Evolutionary conservation across 2,113 vertebrate genomes (phyloP), one percentile per base, ranked within the genome.

Genomic region (Uropsilus gracilis): DNA sequence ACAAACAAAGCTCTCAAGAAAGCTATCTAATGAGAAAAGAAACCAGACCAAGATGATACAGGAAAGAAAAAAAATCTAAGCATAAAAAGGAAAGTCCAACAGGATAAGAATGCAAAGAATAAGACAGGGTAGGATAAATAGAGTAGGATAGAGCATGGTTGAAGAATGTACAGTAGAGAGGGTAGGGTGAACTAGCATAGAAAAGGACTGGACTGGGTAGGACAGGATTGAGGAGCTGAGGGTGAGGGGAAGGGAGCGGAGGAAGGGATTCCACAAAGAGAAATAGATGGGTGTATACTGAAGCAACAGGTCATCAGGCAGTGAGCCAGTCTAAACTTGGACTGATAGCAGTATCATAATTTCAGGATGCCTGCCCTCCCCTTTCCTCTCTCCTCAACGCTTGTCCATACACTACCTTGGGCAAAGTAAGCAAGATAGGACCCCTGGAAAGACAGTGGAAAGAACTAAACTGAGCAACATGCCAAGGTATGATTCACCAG

Each of bases 201-300:
- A n/a, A n/a, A n/a, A n/a, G n/a, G n/a, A n/a, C n/a, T n/a, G n/a
- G n/a, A n/a, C n/a, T n/a, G n/a, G n/a, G n/a, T n/a, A n/a, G n/a
- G 37, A 30, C 1, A 61, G 16, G 28, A 2, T 1, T 34, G 28
- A 24, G 50, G 0, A 12, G 39, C 17, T 28, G 20, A 14, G 11
- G 20, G 5, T n/a, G 3, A 42, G 46, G 39, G 13, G 2, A 9
- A n/a, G 7, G 12, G 39, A 42, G 17, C 16, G 34, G 2, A 22
- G 22, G 37, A 18, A 3, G 17, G 14, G 53, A 17, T 59, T 7
- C 53, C 30, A 11, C 48, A 82, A 26, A 76, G 32, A 76, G 32
- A 55, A 28, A 26, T 68, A 37, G 4, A n/a, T 17, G 8, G 34
- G 32, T 11, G 1, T 46, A 28, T 10, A 12, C 24, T 75, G 57